These are phyloP conservation scores for Cinclus mexicanus DNA, from an alignment of 2,113 vertebrate genomes.

Conservation along the genomic window DNA sequence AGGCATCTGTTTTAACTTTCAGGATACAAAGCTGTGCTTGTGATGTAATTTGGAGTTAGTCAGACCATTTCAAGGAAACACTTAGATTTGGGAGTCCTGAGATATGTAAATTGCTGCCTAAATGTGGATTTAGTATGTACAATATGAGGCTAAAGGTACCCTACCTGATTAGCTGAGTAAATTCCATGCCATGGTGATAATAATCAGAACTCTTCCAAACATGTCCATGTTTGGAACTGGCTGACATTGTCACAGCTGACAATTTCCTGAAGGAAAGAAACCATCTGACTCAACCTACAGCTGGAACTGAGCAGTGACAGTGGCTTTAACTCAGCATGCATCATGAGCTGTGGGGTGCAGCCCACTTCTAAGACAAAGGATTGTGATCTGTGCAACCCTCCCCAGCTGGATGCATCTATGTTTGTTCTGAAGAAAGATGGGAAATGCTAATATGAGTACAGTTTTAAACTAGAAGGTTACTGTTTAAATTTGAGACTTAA, in stretches of 20 bases:
- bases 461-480: not conserved
- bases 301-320: not conserved
- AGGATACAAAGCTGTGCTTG: not conserved
- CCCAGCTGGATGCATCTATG: not conserved
- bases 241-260: not conserved
- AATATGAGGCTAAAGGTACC: not conserved
- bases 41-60: not conserved
- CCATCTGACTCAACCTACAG: not conserved
- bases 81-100: not conserved
- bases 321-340: not conserved
- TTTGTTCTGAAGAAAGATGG: not conserved
- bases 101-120: not conserved
- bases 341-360: not conserved
- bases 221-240: not conserved
- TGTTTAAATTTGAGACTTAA: not conserved
- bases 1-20: not conserved
- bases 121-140: not conserved
- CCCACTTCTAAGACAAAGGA: not conserved
- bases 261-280: not conserved
- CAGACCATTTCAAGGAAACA: not conserved
- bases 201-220: not conserved
- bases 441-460: not conserved
- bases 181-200: not conserved
- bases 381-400: not conserved
- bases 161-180: not conserved